Conservation (phyloP, 2,888 invertebrate genomes). For the Lasioglossum marginatum region DNA sequence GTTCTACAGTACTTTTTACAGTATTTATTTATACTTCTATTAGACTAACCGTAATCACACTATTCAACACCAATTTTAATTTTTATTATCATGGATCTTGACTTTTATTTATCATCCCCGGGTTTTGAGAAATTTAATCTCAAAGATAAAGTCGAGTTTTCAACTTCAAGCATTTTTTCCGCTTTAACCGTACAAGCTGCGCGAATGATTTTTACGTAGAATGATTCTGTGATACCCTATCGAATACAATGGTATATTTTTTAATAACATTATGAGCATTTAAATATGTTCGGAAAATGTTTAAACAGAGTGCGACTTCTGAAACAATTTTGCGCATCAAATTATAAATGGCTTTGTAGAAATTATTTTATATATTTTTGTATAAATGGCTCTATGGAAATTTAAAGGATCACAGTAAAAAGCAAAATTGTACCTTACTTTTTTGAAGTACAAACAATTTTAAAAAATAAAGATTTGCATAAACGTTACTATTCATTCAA, state of each 20-base stretch:
- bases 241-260: background rate
- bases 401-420: background rate
- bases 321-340: too few species aligned
- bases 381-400: background rate
- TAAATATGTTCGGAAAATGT: too few species aligned
- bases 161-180: background rate
- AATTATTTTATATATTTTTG: background rate
- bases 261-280: too few species aligned
- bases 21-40: background rate
- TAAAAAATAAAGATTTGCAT: background rate
- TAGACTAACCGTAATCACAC: background rate
- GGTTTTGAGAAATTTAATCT: background rate
- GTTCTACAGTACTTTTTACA: conserved; percentile 73
- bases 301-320: too few species aligned
- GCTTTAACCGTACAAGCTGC: background rate
- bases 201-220: background rate
- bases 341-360: background rate
- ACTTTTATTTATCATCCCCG: background rate
- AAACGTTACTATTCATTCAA: background rate
- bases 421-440: background rate
- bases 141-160: background rate
- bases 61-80: background rate
- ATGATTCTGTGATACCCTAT: background rate
- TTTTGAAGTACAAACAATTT: background rate
- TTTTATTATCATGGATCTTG: background rate